phyloP scores from a whole-genome alignment of 2,113 vertebrate genomes.

The Willisornis vidua region DNA sequence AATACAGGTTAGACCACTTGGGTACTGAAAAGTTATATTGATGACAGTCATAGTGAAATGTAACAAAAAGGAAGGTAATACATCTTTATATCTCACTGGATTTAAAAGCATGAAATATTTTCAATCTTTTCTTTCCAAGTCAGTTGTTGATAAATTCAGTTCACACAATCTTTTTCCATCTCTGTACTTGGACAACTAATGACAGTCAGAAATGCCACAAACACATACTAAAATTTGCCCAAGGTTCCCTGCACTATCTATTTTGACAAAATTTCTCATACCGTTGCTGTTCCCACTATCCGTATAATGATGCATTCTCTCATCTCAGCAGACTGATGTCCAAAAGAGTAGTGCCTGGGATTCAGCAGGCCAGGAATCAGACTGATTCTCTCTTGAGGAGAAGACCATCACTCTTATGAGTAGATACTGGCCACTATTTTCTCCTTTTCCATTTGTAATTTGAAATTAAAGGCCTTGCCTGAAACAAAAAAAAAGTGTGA shows the following conservation, averaged over 20 bases:
- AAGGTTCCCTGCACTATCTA: neutral
- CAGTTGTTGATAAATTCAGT: neutral
- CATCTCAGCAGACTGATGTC: neutral
- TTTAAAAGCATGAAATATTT: neutral
- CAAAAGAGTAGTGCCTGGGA: neutral
- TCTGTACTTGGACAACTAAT: neutral
- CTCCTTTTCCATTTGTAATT: neutral
- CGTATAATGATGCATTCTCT: neutral
- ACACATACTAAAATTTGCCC: neutral
- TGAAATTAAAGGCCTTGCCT: neutral
- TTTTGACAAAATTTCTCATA: conserved; percentile 6
- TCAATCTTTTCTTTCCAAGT: neutral
- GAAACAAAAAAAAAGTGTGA: too few relatives aligned
- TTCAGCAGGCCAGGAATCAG: neutral
- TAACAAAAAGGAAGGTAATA: neutral
- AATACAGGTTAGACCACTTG: neutral
- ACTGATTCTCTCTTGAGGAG: neutral
- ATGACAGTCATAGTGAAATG: neutral
- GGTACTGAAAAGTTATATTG: neutral
- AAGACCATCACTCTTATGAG: neutral
- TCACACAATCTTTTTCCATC: neutral
- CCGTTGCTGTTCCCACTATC: neutral
- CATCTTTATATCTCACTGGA: neutral
- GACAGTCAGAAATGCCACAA: conserved; percentile 11
- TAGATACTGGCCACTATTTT: neutral